A percentile compares a stretch with the other conserved stretches of the same genome.
These are phyloP conservation scores for Cinclus cinclus DNA, from an alignment of 2,113 vertebrate species.

Conservation along the genomic window DNA sequence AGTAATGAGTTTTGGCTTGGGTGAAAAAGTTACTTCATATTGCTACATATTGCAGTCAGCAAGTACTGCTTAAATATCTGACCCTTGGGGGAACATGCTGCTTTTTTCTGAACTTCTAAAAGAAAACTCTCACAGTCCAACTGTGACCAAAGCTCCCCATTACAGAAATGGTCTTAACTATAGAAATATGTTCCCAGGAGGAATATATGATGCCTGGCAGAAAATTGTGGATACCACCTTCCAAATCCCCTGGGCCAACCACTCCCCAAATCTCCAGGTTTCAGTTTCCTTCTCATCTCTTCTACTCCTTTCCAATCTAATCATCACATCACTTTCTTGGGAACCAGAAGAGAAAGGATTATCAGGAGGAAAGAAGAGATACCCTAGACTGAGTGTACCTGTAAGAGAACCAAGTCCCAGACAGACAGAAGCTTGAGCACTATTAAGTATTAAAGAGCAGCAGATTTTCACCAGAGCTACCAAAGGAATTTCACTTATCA, in stretches of 20 bases:
- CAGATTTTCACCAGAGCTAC: background rate
- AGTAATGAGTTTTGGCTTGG: background rate
- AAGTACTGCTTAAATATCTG: background rate
- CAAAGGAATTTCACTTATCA: background rate
- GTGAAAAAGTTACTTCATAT: background rate
- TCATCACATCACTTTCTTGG: background rate
- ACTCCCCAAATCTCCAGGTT: background rate
- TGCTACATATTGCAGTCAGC: background rate
- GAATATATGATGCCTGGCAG: background rate
- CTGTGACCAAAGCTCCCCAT: background rate
- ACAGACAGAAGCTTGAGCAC: background rate
- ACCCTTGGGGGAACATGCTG: background rate
- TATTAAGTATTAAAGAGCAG: background rate
- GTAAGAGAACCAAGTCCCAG: background rate
- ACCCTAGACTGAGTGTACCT: background rate
- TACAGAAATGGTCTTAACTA: background rate
- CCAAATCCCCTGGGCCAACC: background rate
- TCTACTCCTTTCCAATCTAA: background rate
- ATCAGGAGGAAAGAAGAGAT: background rate
- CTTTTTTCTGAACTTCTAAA: background rate
- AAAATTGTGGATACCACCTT: background rate
- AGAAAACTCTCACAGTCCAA: background rate
- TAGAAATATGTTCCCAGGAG: background rate
- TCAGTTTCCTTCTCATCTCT: background rate
- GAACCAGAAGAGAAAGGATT: background rate